phyloP scores from a whole-genome alignment of 2,888 invertebrate species.

The Ecdyonurus torrentis region DNA sequence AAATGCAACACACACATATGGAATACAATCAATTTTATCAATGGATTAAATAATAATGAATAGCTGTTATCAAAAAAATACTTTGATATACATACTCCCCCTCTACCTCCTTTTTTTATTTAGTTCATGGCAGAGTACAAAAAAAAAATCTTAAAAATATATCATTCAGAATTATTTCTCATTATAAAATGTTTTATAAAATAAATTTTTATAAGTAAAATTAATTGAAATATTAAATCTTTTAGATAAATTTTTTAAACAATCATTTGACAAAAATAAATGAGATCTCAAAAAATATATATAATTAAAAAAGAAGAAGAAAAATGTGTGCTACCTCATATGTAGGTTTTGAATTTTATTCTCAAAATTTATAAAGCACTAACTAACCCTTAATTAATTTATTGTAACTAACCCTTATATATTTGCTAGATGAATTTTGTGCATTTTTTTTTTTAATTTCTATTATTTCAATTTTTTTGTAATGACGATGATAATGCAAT shows the following conservation, averaged over 20 bases:
- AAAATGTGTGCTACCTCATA: neutral
- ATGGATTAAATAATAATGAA: neutral
- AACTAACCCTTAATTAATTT: neutral
- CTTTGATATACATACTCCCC: neutral
- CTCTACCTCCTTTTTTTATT: neutral
- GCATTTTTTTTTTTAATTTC: neutral
- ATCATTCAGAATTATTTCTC: too few species aligned
- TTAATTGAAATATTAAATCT: too few species aligned
- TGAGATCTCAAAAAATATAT: neutral
- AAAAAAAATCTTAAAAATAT: neutral
- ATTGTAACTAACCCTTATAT: neutral
- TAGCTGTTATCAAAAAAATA: neutral
- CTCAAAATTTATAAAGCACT: neutral
- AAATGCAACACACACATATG: neutral
- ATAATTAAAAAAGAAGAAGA: too few species aligned
- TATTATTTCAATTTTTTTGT: too few species aligned
- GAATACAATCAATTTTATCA: neutral
- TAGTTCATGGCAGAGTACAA: neutral
- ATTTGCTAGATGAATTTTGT: neutral
- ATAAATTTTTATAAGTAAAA: too few species aligned
- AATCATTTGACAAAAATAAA: neutral
- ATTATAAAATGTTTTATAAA: too few species aligned
- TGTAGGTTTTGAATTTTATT: too few species aligned
- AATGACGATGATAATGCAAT: too few species aligned
- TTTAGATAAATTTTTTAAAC: too few species aligned